Evolutionary conservation across 2,113 vertebrate genomes (phyloP).

Genomic region (Formicarius rufipectus): DNA sequence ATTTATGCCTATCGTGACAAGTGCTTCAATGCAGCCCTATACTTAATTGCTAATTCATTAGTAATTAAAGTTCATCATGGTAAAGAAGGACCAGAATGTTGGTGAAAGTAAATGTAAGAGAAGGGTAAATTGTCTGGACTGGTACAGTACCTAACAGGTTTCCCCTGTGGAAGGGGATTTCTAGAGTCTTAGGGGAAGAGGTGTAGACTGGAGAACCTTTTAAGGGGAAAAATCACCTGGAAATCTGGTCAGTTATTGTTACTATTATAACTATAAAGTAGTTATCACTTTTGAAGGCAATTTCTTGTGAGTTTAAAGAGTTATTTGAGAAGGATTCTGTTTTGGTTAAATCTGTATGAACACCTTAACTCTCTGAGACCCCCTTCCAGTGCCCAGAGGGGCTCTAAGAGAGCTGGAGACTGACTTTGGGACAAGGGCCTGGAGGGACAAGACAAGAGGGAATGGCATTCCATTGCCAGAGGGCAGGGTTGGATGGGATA

Average conservation of each 20-base stretch:
- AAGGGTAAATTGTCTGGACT: neutral
- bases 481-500: neutral
- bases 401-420: neutral
- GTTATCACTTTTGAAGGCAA: neutral
- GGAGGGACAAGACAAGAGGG: accelerated
- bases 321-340: accelerated
- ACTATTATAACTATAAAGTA: neutral
- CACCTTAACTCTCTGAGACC: neutral
- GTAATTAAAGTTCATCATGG: neutral
- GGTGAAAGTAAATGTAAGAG: neutral
- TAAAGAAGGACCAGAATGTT: neutral
- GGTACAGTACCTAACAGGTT: accelerated
- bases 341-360: neutral
- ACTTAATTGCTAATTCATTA: neutral
- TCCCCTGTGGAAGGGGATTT: neutral
- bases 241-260: neutral
- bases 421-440: neutral
- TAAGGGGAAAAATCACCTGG: neutral
- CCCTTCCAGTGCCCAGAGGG: neutral
- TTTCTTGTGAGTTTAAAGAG: neutral
- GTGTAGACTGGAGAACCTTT: neutral
- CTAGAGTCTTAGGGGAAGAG: too few species aligned
- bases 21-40: neutral
- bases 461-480: neutral
- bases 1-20: neutral